Evolutionary conservation across 2,888 invertebrate genomes (phyloP).

Genomic region (Leptinotarsa tumamoca): DNA sequence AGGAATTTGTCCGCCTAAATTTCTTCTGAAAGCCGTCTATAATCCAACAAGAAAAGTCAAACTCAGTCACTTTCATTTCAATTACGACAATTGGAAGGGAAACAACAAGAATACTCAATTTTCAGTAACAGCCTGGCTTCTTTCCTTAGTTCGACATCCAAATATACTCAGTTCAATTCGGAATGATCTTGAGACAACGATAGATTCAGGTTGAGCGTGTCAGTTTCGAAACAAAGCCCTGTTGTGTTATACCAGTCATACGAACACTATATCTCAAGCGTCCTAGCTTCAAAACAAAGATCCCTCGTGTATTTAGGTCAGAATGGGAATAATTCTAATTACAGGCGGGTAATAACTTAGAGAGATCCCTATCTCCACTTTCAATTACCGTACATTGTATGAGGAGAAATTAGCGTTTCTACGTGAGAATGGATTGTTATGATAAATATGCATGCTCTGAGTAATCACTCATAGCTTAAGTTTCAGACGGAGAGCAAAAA

Average conservation of each 20-base stretch:
- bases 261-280: neutral
- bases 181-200: too few relatives aligned
- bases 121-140: too few relatives aligned
- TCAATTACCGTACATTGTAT: slow-evolving; percentile 15
- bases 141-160: too few relatives aligned
- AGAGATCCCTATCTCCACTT: slow-evolving; percentile 3
- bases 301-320: neutral
- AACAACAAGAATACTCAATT: too few relatives aligned
- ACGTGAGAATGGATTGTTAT: slow-evolving; percentile 34
- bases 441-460: slow-evolving; percentile 40
- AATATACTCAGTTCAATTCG: too few relatives aligned
- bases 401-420: slow-evolving; percentile 13
- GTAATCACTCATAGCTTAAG: slow-evolving; percentile 7
- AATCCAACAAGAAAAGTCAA: too few relatives aligned
- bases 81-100: too few relatives aligned
- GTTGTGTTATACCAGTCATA: neutral
- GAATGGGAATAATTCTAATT: slow-evolving; percentile 13
- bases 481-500: neutral
- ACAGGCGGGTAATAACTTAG: slow-evolving; percentile 7
- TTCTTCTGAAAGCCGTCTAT: too few relatives aligned
- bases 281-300: slow-evolving; percentile 3
- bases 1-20: too few relatives aligned
- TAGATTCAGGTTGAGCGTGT: neutral
- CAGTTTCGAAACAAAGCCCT: neutral
- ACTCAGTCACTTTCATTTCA: too few relatives aligned